Percentiles rank a stretch among this genome's conserved stretches.
Conservation (phyloP, 2,113 vertebrate genomes). For the Neopipo cinnamomea region DNA sequence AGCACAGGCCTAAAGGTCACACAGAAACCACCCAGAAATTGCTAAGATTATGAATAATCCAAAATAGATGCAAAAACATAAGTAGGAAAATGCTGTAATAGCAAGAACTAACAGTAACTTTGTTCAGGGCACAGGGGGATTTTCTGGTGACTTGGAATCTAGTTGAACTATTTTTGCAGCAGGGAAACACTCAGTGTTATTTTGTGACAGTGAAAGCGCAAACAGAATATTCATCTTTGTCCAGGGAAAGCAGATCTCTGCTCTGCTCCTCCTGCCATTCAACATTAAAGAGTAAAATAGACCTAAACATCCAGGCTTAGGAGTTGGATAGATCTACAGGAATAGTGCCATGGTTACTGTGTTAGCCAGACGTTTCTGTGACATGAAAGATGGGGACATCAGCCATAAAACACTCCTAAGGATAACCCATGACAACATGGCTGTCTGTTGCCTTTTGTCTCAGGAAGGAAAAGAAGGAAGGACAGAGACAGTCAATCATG, state of each 20-base stretch:
- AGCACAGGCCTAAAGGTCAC: background rate
- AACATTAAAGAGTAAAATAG: accelerated
- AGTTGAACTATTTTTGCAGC: background rate
- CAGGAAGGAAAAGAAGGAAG: background rate
- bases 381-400: background rate
- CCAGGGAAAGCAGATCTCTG: background rate
- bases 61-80: background rate
- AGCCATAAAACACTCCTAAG: background rate
- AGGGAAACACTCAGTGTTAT: background rate
- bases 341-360: background rate
- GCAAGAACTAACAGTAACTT: background rate
- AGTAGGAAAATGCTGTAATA: background rate
- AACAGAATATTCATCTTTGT: background rate
- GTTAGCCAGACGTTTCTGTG: background rate
- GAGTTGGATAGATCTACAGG: background rate
- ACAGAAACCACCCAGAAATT: background rate
- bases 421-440: background rate
- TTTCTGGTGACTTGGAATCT: background rate
- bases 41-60: background rate
- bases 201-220: background rate
- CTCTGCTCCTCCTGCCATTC: background rate
- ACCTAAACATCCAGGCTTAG: background rate
- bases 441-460: background rate
- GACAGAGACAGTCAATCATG: background rate
- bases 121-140: background rate